phyloP scores from a whole-genome alignment of 1,140 invertebrate genomes.

The Spodoptera frugiperda region DNA sequence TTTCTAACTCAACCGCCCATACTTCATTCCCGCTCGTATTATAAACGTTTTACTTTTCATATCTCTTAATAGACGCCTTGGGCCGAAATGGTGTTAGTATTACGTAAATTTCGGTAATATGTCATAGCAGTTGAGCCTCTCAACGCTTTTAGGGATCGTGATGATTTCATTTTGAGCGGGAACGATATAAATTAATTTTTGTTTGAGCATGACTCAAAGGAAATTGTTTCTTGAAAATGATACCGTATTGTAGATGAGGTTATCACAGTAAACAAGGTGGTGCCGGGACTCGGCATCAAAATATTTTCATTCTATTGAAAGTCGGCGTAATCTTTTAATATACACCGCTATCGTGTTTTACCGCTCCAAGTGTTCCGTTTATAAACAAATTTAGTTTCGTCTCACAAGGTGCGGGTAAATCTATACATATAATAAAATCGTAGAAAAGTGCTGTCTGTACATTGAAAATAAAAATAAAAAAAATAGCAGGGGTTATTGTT shows the following conservation, averaged over 20 bases:
- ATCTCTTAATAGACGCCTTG: slow-evolving; percentile 72
- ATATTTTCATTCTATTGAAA: slow-evolving; percentile 66
- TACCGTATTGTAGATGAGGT: slow-evolving; percentile 69
- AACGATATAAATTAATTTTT: slow-evolving; percentile 68
- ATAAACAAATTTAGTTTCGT: slow-evolving; percentile 31
- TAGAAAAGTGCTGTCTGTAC: too few relatives aligned
- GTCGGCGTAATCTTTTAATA: slow-evolving; percentile 57
- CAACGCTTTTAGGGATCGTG: slow-evolving; percentile 52
- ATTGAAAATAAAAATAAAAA: too few relatives aligned
- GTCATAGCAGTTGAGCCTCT: slow-evolving; percentile 62
- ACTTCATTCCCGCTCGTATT: slow-evolving; percentile 80
- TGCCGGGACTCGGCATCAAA: slow-evolving; percentile 56
- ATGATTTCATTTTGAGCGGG: slow-evolving; percentile 64
- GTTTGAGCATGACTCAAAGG: slow-evolving; percentile 67
- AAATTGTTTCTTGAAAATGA: slow-evolving; percentile 79
- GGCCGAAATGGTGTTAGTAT: slow-evolving; percentile 66
- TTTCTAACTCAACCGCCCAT: slow-evolving; percentile 79
- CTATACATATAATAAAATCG: too few relatives aligned
- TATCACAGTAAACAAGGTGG: slow-evolving; percentile 66
- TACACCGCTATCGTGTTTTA: slow-evolving; percentile 31
- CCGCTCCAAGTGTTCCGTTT: slow-evolving; percentile 15
- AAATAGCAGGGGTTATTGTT: too few relatives aligned
- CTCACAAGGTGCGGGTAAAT: background rate
- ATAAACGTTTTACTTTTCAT: slow-evolving; percentile 83
- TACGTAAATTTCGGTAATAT: slow-evolving; percentile 70